Base-by-base conservation (phyloP, 2,888 invertebrate species). In the Capitulum mitella region DNA sequence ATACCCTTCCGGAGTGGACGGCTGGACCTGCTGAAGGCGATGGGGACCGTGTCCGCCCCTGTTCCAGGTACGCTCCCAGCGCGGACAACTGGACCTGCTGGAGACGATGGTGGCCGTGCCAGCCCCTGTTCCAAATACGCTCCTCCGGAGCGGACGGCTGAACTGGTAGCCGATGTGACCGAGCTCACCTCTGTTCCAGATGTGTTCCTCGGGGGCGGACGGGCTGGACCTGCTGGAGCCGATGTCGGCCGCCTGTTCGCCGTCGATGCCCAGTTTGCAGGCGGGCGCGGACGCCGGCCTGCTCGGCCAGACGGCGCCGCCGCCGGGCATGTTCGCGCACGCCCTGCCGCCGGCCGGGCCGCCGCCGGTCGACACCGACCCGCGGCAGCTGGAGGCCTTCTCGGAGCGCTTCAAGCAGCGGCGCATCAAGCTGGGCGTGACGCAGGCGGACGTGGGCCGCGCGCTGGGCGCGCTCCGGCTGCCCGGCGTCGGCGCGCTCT, bases 361-460 rank as follows among this genome's bases (percentile, higher is more conserved):
- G 84, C 85, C 85, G 85, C 84, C 81, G 84, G 83, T 83, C 74
- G 84, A 85, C 83, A 83, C 90, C 0, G 83, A 83, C 79, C 83
- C 83, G 14, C 79, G 98, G 78, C 99, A 99, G 85, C 89, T 99
- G 80, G 99, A 99, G 87, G 97, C 97, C n/a, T 99, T 99, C 87
- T 99, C 99, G 46, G 99, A 99, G 87, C 89, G 98, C 81, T 99
- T 99, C 89, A 99, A 99, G 86, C 99, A 99, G 87, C 89, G 99
- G 81, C 90, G 99, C 84, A 99, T 99, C 86, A 99, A 99, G 87
- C 90, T 99, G 82, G 94, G 99, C 80, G 98, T 99, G 80, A 99
- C 99, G 80, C 98, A 99, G 85, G 97, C 97, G n/a, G 98, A 98
- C 87, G 98, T 98, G 77, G 98, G 98, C 78, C 95, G 95, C 85